Evolutionary conservation across 2,797 vertebrate species (phyloP).

Genomic region (Sebastes baramenuke): DNA sequence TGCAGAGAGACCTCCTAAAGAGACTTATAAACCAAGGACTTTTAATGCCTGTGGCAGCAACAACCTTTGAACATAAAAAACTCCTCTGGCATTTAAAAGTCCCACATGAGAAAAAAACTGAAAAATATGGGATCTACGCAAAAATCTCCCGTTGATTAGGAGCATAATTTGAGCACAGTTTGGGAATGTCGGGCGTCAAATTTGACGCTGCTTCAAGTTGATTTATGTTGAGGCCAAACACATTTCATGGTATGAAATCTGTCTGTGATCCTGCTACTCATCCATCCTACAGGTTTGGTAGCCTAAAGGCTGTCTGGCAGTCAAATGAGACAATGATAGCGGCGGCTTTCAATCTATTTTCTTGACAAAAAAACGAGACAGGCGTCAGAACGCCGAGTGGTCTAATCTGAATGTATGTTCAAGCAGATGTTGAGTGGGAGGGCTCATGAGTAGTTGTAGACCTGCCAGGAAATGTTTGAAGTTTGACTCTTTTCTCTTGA

Average conservation of each 20-base stretch:
- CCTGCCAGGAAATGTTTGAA: slow-evolving; percentile 54
- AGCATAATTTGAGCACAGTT: slow-evolving; percentile 20
- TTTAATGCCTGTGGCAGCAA: neutral
- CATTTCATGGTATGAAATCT: slow-evolving; percentile 2
- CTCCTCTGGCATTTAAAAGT: slow-evolving; percentile 7
- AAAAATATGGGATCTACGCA: neutral
- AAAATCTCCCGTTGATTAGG: slow-evolving; percentile 14
- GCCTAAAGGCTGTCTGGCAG: slow-evolving; percentile 42
- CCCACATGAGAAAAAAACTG: neutral
- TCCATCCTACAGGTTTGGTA: slow-evolving; percentile 14
- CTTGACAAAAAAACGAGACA: slow-evolving; percentile 1
- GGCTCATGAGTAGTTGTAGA: slow-evolving; percentile 27
- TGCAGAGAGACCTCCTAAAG: neutral
- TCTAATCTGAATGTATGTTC: slow-evolving; percentile 34
- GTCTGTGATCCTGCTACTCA: slow-evolving; percentile 36
- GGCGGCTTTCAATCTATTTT: slow-evolving; percentile 15
- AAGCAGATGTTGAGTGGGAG: slow-evolving; percentile 65
- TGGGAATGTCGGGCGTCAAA: slow-evolving; percentile 6
- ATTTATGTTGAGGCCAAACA: slow-evolving; percentile 41
- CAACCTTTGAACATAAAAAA: neutral
- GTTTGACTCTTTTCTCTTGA: slow-evolving; percentile 30
- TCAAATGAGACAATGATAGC: slow-evolving; percentile 18
- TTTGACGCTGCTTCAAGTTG: slow-evolving; percentile 29
- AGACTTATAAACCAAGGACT: neutral
- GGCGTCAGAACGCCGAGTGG: neutral